Evolutionary conservation across 2,113 vertebrate species (phyloP), one percentile per base, ranked within the genome.

Genomic region (Antechinus flavipes): DNA sequence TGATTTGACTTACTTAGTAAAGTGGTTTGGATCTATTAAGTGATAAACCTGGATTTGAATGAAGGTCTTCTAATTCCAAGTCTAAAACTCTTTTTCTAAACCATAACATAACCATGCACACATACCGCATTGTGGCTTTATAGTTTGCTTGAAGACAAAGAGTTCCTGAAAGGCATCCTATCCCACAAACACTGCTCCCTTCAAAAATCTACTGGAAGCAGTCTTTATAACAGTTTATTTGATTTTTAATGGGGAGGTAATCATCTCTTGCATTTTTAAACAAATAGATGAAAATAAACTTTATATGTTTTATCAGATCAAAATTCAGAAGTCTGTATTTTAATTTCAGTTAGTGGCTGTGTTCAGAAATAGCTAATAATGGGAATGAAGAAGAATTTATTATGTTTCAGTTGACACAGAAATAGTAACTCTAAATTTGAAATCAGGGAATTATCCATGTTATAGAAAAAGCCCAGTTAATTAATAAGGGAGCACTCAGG

Each of bases 381-480:
- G 6, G 68, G 35, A 42, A 14, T 42, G n/a, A 16, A 76, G 68
- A 76, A 76, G 68, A 76, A 16, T 68, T 68, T 68, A 68, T 76
- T 19, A 68, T n/a, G n/a, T 84, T 84, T 84, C 16, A 22, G 16
- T 9, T 84, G n/a, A 84, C 55, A 68, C 12, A 5, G 49, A 58
- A 2, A 58, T 47, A 46, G 19, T 12, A 89, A 6, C 14, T 54
- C 35, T 1, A 9, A 55, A 23, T 58, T 12, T 35, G 23, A 23
- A 14, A n/a, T 92, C 27, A 2, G 53, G 96, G 56, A 92, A 26
- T 93, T 94, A 56, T 56, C 55, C 92, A 46, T 97, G 2, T 47
- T 94, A 0, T 93, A 58, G 35, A 46, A 89, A 47, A 47, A 97
- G 91, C 61, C 94, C 54, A 89, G n/a, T 47, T 89, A 23, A 46